These are phyloP conservation scores for Thomomys bottae DNA, from an alignment of 2,113 vertebrate species.

Conservation along the genomic window DNA sequence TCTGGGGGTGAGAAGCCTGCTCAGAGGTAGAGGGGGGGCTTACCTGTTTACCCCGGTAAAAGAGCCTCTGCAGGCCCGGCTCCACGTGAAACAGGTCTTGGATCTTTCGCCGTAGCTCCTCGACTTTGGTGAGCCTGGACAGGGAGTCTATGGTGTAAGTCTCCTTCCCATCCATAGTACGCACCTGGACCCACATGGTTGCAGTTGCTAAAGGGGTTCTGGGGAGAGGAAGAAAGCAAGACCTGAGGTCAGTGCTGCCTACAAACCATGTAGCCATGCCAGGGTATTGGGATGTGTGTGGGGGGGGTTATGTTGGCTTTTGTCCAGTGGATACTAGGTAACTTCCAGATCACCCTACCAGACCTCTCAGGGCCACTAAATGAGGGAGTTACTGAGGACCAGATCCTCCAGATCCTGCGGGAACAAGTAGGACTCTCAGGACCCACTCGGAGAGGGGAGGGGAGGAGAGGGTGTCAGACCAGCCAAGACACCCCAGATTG, in stretches of 20 bases:
- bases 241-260: background rate
- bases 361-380: background rate
- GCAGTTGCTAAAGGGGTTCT: constrained; percentile 70
- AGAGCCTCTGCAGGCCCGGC: constrained; percentile 92
- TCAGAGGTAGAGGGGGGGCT: background rate
- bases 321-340: constrained; percentile 10
- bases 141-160: constrained; percentile 93
- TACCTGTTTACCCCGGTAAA: constrained; percentile 98
- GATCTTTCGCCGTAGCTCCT: constrained; percentile 92
- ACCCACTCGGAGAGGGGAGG: no score
- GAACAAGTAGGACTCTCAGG: background rate
- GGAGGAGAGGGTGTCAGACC: background rate
- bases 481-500: background rate
- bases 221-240: background rate
- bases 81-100: constrained; percentile 92
- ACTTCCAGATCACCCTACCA: background rate
- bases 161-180: constrained; percentile 97
- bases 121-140: constrained; percentile 97
- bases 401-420: background rate
- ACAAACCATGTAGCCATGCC: no score
- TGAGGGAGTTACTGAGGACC: constrained; percentile 26
- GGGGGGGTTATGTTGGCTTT: background rate
- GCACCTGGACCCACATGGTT: constrained; percentile 98
- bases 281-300: no score
- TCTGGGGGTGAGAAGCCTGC: background rate